Base-by-base conservation (phyloP, 2,113 vertebrate genomes). In the Notothenia coriiceps region DNA sequence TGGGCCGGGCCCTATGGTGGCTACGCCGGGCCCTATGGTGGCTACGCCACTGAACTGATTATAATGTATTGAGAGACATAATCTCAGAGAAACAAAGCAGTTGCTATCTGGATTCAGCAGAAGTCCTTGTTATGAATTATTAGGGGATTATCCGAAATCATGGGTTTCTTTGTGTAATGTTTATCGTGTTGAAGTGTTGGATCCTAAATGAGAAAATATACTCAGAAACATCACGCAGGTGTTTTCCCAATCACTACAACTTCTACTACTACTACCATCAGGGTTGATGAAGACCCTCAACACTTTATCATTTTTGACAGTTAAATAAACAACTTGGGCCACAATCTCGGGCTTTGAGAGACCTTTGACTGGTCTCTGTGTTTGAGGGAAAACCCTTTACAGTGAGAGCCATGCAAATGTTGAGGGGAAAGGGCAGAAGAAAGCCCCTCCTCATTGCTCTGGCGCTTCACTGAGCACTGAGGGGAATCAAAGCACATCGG, bases 371-470 rank as follows among this genome's bases (percentile, higher is more conserved):
- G 20, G 2, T 64, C 13, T 70, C 13, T 70, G 14, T 69, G 66
- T 74, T 64, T 57, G 22, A 80, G 89, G 89, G 70, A 67, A 91
- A 91, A 67, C 87, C 91, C 90, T 74, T 40, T 17, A 40, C 5
- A 44, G 15, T 49, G 29, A 80, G 66, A 10, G 43, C 73, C 52
- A 88, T 86, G 83, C 77, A 86, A 89, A 91, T 88, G 75, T 20
- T 88, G 71, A 86, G 54, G 79, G 85, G 65, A 82, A 85, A 68
- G 51, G 65, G 54, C 65, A 54, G 40, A 74, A 90, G 83, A 90
- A 90, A 87, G 65, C 84, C 89, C 91, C 86, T 68, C 76, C 40
- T 67, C 14, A 4, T 14, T 22, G 29, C 14, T 44, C 63, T 0
- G 17, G 29, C 10, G 65, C 82, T 74, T 89, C 82, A 62, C 10